Evolutionary conservation across 2,797 vertebrate species (phyloP).

Genomic region (Sitta carolinensis): DNA sequence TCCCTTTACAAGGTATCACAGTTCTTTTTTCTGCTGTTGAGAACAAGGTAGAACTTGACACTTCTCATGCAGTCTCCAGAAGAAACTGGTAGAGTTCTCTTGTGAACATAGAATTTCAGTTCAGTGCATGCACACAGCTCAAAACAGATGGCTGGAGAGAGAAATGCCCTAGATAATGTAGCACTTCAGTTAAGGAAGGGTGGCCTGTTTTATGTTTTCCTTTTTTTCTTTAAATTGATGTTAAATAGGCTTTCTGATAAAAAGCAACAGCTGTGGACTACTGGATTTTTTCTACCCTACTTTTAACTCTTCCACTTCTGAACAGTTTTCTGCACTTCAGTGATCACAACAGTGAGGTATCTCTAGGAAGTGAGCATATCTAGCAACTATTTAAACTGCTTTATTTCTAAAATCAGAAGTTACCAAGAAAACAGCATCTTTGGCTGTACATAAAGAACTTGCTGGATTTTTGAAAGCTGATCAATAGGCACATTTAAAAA

Average conservation of each 20-base stretch:
- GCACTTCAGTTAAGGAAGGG: neutral
- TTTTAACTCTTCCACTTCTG: neutral
- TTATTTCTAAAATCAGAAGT: constrained; percentile 13
- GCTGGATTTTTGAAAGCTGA: neutral
- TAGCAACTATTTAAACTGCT: neutral
- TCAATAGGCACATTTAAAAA: neutral
- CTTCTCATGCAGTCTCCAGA: neutral
- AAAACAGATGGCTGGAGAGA: constrained; percentile 26
- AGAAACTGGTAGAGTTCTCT: neutral
- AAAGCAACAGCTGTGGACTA: neutral
- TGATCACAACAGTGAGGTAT: neutral
- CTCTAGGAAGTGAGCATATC: neutral
- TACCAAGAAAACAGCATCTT: neutral
- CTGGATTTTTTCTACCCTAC: neutral
- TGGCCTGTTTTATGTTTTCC: neutral
- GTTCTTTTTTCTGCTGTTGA: neutral
- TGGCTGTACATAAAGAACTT: constrained; percentile 10
- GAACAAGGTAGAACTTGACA: neutral
- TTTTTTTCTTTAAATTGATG: neutral
- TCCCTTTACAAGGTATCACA: neutral
- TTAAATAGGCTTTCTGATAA: neutral
- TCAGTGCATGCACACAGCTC: neutral
- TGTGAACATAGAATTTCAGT: neutral
- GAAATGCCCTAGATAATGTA: constrained; percentile 2
- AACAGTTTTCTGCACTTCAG: neutral